phyloP scores from a whole-genome alignment of 2,797 vertebrate species.

The Phoxinus dragarum region DNA sequence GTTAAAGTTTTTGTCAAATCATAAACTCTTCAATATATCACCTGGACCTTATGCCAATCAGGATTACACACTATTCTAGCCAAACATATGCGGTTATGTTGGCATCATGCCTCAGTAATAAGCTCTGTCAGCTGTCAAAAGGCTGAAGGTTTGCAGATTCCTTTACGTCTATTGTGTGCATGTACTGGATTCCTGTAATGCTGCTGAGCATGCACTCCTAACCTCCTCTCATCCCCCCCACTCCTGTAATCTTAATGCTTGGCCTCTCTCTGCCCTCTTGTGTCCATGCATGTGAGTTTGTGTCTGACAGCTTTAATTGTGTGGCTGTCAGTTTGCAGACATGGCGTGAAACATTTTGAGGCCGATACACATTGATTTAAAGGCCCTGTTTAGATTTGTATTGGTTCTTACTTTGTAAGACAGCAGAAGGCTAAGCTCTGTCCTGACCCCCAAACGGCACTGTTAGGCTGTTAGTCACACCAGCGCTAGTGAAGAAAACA shows the following conservation, averaged over 20 bases:
- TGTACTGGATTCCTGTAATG: conserved; percentile 43
- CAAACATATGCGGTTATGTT: conserved; percentile 12
- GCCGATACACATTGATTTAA: neutral
- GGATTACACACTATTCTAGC: neutral
- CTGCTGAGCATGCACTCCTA: conserved; percentile 41
- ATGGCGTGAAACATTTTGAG: conserved; percentile 24
- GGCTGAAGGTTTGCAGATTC: conserved; percentile 32
- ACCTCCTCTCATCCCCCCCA: conserved; percentile 3
- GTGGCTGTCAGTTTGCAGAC: conserved; percentile 15
- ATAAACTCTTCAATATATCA: neutral
- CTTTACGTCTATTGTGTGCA: conserved; percentile 36
- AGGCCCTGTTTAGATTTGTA: conserved; percentile 11
- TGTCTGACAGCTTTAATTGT: conserved; percentile 41
- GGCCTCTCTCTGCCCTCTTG: conserved; percentile 52
- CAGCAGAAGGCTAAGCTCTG: conserved; percentile 11
- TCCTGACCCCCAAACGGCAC: neutral
- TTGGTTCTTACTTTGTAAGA: conserved; percentile 5
- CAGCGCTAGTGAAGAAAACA: conserved; percentile 1
- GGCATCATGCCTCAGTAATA: conserved; percentile 28
- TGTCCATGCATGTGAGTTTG: conserved; percentile 24
- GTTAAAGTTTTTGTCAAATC: neutral
- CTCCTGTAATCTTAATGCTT: conserved; percentile 40
- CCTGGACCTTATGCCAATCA: neutral
- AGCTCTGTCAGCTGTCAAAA: conserved; percentile 29
- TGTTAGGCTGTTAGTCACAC: conserved; percentile 17